Percentiles rank a stretch among this genome's conserved stretches.
Conservation (phyloP, 2,888 invertebrate genomes). For the Lasius fuliginosus region DNA sequence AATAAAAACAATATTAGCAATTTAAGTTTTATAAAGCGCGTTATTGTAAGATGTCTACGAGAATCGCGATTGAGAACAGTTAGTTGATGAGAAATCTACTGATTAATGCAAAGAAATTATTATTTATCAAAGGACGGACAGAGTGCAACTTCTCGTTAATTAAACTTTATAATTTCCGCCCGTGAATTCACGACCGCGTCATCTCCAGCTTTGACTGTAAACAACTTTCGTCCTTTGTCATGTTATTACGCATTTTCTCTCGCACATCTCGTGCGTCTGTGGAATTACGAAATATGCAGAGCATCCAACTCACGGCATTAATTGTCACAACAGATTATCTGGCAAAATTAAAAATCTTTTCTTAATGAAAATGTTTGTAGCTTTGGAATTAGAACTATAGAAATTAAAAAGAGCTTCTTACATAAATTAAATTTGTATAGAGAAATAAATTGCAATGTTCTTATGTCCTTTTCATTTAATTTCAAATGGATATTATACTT, state of each 20-base stretch:
- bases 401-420: not conserved
- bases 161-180: slow-evolving; percentile 23
- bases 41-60: not conserved
- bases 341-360: slow-evolving; percentile 5
- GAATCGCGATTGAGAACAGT: not conserved
- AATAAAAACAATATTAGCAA: no score
- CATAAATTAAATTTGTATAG: not conserved
- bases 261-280: no score
- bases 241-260: slow-evolving; percentile 34
- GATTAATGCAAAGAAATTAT: not conserved
- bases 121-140: not conserved
- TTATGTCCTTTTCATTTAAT: not conserved
- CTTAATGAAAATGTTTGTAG: not conserved
- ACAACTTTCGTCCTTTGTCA: slow-evolving; percentile 29
- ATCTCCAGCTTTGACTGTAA: slow-evolving; percentile 4
- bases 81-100: not conserved
- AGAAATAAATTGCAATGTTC: not conserved
- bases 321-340: slow-evolving; percentile 22
- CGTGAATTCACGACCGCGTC: not conserved
- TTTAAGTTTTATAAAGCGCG: no score
- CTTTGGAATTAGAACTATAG: not conserved
- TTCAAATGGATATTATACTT: slow-evolving; percentile 6
- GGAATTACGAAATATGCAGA: not conserved
- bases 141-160: slow-evolving; percentile 24
- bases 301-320: not conserved